Base-by-base conservation (phyloP, 2,888 invertebrate genomes). In the Bembecia ichneumoniformis region DNA sequence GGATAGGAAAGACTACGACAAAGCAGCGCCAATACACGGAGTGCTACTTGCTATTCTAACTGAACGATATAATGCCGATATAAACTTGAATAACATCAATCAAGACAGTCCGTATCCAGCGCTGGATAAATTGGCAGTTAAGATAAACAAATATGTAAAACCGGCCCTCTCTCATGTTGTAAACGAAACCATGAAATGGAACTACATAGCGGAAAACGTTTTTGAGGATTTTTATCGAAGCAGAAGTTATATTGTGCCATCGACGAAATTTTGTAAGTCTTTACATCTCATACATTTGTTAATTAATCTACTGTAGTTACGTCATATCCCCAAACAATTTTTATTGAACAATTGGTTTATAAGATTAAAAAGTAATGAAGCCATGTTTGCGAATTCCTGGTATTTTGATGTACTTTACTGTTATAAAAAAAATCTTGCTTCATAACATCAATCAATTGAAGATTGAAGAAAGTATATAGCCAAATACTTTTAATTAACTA, bases 71-170 rank as follows among this genome's bases (percentile, higher is more conserved):
- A 63, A 60, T 1, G 64, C 65, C 57, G 60, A 63, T 3, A 64
- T 81, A 15, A 84, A 82, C 55, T 82, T 78, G 48, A 80, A 84
- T 51, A 84, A 83, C 51, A 69, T 80, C 0, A 78, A 80, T 53
- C 68, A 71, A 50, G 56, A 55, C 0, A 74, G 67, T 46, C 75
- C 80, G 1, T 73, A 79, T 45, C 62, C 60, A 4, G 74, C 67
- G 0, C 58, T 83, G 16, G 66, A 67, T 7, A 55, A 58, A 11
- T 57, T 86, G 35, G 57, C 62, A 11, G 46, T 17, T 0, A 76
- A 71, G 55, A 60, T 86, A 1, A 86, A 86, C 54, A 55, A 51
- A 47, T 78, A 70, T 40, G 77, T 86, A 2, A 86, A 84, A 47
- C 84, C 83, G 1, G 74, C 71, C 10, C 54, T 86, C 2, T 48